Base-by-base conservation (phyloP, 1,140 invertebrate genomes). In the Listronotus bonariensis region DNA sequence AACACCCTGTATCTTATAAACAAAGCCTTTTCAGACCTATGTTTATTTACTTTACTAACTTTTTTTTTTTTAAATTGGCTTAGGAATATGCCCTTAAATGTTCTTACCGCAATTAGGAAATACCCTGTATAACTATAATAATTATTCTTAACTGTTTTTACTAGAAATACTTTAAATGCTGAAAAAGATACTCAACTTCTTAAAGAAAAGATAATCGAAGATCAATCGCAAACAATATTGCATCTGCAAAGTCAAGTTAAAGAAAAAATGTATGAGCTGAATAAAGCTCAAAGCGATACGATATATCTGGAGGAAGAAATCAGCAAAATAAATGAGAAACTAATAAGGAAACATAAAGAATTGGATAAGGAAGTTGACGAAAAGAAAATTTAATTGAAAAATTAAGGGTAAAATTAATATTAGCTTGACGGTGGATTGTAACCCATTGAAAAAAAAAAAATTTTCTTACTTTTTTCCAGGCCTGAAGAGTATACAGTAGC, bases 161-260 rank as follows among this genome's bases (percentile, higher is more conserved):
- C 12, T 45, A 72, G 72, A 49, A 63, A 58, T 32, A 58, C 58
- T 8, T 41, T 74, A 41, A 69, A 66, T 38, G 59, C 42, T 12
- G 71, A 72, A 67, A n/a, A 64, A 36, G 68, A 74, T 12, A 72
- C 68, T 14, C 20, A 67, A 31, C 45, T 68, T 38, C 26, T 71
- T 0, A 72, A 74, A 65, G 71, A 74, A 56, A 74, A 74, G 64
- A 72, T 74, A 57, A 71, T 74, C 11, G 38, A 68, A 42, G 73
- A 72, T 46, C 73, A 74, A 65, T 62, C 65, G 9, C 40, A 69
- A 12, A 70, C 69, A 12, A 74, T 72, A 18, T n/a, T 53, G 5
- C 55, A 68, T 26, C 34, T 72, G 11, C 68, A 68, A 42, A 60
- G 51, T 8, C 57, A 69, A 53, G 57, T 72, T 6, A 67, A 69